These are phyloP conservation scores for Heterohyrax brucei DNA, from an alignment of 2,797 vertebrate species.

Conservation along the genomic window DNA sequence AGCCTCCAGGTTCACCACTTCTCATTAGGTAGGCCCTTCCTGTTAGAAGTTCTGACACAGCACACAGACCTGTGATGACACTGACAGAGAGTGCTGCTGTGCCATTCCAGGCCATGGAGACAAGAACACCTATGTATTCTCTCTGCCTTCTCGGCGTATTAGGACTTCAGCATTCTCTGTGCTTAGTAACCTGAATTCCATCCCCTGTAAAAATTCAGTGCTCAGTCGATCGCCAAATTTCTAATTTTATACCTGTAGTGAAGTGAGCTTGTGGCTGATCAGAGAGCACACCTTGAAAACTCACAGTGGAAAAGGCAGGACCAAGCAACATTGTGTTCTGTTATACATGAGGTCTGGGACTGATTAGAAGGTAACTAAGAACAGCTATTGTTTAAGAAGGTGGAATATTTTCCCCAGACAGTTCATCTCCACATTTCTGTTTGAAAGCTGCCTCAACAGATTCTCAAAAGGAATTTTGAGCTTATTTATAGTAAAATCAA, in stretches of 20 bases:
- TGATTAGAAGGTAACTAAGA: no score
- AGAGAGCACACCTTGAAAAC: slow-evolving; percentile 70
- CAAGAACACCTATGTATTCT: not conserved
- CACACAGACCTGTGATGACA: not conserved
- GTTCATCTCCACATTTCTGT: slow-evolving; percentile 1
- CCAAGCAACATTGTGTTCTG: no score
- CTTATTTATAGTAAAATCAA: slow-evolving; percentile 38
- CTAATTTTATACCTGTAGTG: slow-evolving; percentile 86
- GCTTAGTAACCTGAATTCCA: slow-evolving; percentile 85
- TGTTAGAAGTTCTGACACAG: not conserved
- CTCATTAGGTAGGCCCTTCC: not conserved
- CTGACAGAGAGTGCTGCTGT: not conserved
- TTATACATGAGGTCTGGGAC: no score
- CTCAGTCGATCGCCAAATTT: slow-evolving; percentile 87
- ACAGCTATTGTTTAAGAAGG: not conserved
- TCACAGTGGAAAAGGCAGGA: slow-evolving; percentile 49
- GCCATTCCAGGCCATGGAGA: not conserved
- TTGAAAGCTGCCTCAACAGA: not conserved
- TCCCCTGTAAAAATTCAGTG: slow-evolving; percentile 86
- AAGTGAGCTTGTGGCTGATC: slow-evolving; percentile 78
- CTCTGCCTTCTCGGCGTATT: slow-evolving; percentile 1
- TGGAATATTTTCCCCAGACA: not conserved
- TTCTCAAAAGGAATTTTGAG: not conserved
- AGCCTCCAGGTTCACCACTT: not conserved
- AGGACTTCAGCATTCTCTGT: slow-evolving; percentile 18